Conservation (phyloP, 1,140 invertebrate genomes). For the Calosoma granatense region DNA sequence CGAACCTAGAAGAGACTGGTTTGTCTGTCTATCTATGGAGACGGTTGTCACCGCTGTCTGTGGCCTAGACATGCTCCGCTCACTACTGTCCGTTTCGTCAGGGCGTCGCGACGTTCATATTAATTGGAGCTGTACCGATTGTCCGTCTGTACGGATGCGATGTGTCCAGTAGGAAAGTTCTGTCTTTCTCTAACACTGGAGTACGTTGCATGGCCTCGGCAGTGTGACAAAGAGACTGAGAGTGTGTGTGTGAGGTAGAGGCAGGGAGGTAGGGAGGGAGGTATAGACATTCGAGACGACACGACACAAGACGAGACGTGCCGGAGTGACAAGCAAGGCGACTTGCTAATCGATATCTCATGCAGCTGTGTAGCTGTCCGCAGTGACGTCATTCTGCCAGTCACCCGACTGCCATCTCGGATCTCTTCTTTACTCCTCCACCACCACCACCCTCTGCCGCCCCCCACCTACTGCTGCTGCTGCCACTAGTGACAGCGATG, state of each 20-base stretch:
- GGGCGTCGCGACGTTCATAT: neutral
- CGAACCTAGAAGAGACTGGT: too few species aligned
- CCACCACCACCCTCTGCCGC: neutral
- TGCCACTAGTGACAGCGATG: too few species aligned
- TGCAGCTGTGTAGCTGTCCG: conserved; percentile 24
- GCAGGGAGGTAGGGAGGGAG: neutral
- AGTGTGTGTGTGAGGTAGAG: neutral
- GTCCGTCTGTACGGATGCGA: neutral
- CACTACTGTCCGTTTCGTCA: too few species aligned
- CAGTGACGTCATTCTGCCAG: conserved; percentile 24
- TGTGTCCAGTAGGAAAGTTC: neutral
- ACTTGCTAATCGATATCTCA: conserved; percentile 25
- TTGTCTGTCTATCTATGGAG: too few species aligned
- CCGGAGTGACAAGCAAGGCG: conserved; percentile 20
- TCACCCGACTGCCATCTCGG: neutral
- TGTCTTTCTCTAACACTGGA: neutral
- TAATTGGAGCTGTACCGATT: neutral
- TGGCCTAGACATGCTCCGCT: too few species aligned
- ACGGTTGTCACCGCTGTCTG: too few species aligned
- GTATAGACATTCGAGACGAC: conserved; percentile 14
- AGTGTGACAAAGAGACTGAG: neutral
- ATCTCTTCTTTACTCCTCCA: neutral
- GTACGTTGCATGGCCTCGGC: too few species aligned
- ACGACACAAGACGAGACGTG: conserved; percentile 18
- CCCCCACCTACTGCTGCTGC: too few species aligned